A percentile compares a stretch with the other conserved stretches of the same genome.
phyloP scores from a whole-genome alignment of 30 jellyfish, hydroid and myxozoan genomes.

The Turritopsis rubra region DNA sequence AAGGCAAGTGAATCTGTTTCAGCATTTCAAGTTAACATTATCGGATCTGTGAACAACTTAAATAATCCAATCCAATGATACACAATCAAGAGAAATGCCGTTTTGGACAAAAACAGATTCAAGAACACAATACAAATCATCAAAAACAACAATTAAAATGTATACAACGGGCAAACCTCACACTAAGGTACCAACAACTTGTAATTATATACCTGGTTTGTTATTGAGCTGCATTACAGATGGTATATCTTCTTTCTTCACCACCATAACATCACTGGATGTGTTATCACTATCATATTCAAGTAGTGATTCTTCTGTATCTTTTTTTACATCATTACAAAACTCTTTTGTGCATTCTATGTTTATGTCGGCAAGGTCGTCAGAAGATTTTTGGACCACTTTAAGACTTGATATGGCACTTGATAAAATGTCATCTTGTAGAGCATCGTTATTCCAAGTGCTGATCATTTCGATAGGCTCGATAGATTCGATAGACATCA shows the following conservation, averaged over 20 bases:
- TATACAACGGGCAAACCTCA: too few relatives aligned
- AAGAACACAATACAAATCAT: too few relatives aligned
- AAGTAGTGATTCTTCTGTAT: background rate
- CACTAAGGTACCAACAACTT: too few relatives aligned
- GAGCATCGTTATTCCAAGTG: background rate
- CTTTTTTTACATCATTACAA: background rate
- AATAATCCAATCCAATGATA: too few relatives aligned
- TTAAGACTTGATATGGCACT: conserved; percentile 28
- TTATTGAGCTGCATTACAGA: conserved; percentile 14
- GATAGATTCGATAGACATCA: background rate
- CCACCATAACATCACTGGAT: conserved; percentile 65
- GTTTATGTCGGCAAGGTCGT: background rate
- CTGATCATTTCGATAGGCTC: background rate
- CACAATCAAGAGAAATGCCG: too few relatives aligned
- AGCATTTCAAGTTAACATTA: background rate
- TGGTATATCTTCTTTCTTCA: conserved; percentile 19
- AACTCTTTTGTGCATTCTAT: background rate
- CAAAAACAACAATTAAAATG: too few relatives aligned
- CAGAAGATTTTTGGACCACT: conserved; percentile 15
- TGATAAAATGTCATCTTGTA: conserved; percentile 20
- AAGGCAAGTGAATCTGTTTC: background rate
- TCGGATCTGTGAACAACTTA: too few relatives aligned
- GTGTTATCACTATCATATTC: conserved; percentile 17
- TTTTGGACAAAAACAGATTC: too few relatives aligned
- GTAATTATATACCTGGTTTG: conserved; percentile 34